These are phyloP conservation scores for Linepithema humile DNA, from an alignment of 1,140 invertebrate genomes.

Conservation along the genomic window DNA sequence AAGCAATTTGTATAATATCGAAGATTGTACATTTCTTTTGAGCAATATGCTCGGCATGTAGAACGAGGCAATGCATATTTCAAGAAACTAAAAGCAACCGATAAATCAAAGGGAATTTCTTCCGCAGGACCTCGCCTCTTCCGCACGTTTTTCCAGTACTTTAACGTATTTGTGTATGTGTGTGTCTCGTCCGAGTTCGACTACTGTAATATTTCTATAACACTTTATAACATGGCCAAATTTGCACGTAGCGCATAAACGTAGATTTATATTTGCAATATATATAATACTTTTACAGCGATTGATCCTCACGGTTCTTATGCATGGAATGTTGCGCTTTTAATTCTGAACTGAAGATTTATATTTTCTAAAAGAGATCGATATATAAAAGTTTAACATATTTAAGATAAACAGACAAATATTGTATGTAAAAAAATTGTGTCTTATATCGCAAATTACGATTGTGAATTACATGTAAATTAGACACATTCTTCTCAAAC, in stretches of 20 bases:
- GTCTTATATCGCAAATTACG: not conserved
- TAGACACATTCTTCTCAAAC: not conserved
- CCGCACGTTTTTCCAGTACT: slow-evolving; percentile 9
- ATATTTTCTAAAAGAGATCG: not conserved
- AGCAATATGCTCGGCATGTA: not conserved
- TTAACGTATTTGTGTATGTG: not conserved
- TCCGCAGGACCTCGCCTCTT: slow-evolving; percentile 10
- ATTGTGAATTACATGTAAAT: too few species aligned
- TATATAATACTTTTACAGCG: not conserved
- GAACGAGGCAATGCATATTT: slow-evolving; percentile 23
- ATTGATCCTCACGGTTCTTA: not conserved
- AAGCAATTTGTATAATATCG: too few species aligned
- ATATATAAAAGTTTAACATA: not conserved
- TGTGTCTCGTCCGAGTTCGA: slow-evolving; percentile 24
- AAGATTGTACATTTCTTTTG: not conserved
- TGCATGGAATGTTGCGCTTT: not conserved
- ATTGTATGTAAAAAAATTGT: not conserved
- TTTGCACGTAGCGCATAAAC: slow-evolving; percentile 16
- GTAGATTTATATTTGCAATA: slow-evolving; percentile 1
- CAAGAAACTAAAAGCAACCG: not conserved
- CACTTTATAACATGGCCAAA: slow-evolving; percentile 9
- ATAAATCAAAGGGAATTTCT: slow-evolving; percentile 37
- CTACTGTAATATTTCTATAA: slow-evolving; percentile 22
- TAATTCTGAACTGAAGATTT: not conserved
- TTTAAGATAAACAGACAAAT: not conserved